Conservation (phyloP, 2,797 vertebrate species). For the Melanotaenia pygmaea region DNA sequence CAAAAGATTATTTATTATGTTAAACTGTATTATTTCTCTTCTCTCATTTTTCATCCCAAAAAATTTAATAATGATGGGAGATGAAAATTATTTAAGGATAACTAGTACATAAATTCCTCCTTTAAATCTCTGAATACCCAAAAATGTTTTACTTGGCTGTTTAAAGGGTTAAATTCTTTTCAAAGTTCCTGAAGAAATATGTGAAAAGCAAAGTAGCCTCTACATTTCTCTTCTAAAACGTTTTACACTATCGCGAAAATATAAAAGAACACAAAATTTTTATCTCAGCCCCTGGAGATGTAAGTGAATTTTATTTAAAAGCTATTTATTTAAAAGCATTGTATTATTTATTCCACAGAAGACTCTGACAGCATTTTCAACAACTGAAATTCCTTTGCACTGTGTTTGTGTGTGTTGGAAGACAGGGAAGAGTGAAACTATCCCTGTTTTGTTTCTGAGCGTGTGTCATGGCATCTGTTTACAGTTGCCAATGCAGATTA, state of each 20-base stretch:
- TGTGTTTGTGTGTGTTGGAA: slow-evolving; percentile 25
- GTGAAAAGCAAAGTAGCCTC: slow-evolving; percentile 55
- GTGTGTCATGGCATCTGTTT: slow-evolving; percentile 73
- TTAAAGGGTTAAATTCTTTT: slow-evolving; percentile 52
- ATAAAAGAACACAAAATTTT: slow-evolving; percentile 31
- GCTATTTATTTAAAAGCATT: slow-evolving; percentile 19
- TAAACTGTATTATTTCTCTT: slow-evolving; percentile 56
- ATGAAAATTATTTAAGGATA: slow-evolving; percentile 65
- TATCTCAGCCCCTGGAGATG: slow-evolving; percentile 24
- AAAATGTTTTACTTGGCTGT: slow-evolving; percentile 43
- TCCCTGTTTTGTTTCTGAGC: slow-evolving; percentile 29
- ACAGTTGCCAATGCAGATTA: slow-evolving; percentile 64
- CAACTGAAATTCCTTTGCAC: slow-evolving; percentile 25
- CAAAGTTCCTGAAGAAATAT: slow-evolving; percentile 50
- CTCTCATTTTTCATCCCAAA: slow-evolving; percentile 50
- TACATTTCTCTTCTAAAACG: slow-evolving; percentile 36
- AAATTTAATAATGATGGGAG: slow-evolving; percentile 60
- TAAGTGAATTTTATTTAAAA: slow-evolving; percentile 37
- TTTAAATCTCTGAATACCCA: slow-evolving; percentile 62
- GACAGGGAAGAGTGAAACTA: slow-evolving; percentile 15
- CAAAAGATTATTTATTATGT: slow-evolving; percentile 58
- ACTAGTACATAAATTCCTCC: slow-evolving; percentile 59
- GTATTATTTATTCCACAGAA: slow-evolving; percentile 43
- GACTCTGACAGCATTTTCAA: slow-evolving; percentile 31
- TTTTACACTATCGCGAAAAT: slow-evolving; percentile 47